These are phyloP conservation scores for Delphinapterus leucas DNA, from an alignment of 2,113 vertebrate species.

Conservation along the genomic window DNA sequence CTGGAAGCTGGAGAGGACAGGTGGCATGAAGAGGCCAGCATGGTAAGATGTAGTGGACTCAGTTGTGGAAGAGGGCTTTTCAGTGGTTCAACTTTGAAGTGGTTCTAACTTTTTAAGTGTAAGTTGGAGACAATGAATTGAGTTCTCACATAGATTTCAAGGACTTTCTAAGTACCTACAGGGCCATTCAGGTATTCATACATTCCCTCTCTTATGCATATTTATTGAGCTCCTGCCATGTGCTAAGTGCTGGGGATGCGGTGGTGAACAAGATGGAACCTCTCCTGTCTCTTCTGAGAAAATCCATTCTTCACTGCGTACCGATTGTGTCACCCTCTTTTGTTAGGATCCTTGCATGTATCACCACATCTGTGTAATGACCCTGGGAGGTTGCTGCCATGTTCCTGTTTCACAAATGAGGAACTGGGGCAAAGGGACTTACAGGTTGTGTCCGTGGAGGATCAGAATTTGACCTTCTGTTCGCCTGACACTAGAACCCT, in stretches of 20 bases:
- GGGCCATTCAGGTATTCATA: neutral
- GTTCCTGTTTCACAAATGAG: neutral
- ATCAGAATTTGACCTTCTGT: neutral
- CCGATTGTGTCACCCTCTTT: neutral
- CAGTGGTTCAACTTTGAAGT: neutral
- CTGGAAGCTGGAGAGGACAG: neutral
- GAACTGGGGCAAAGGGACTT: neutral
- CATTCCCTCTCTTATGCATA: neutral
- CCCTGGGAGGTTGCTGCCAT: neutral
- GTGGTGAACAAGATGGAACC: neutral
- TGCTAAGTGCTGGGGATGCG: neutral
- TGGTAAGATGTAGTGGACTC: neutral
- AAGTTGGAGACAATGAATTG: neutral
- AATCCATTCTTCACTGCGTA: neutral
- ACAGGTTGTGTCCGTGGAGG: neutral
- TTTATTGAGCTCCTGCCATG: neutral
- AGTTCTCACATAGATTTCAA: slow-evolving; percentile 38
- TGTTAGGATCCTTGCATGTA: neutral
- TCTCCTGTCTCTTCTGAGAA: neutral
- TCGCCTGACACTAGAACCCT: neutral
- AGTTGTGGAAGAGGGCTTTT: neutral
- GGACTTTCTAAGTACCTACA: neutral
- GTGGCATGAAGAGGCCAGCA: neutral
- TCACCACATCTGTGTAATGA: neutral
- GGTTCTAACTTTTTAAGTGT: neutral